These are phyloP conservation scores for Gallinago nigripennis DNA, from an alignment of 2,797 vertebrate species.

Conservation along the genomic window DNA sequence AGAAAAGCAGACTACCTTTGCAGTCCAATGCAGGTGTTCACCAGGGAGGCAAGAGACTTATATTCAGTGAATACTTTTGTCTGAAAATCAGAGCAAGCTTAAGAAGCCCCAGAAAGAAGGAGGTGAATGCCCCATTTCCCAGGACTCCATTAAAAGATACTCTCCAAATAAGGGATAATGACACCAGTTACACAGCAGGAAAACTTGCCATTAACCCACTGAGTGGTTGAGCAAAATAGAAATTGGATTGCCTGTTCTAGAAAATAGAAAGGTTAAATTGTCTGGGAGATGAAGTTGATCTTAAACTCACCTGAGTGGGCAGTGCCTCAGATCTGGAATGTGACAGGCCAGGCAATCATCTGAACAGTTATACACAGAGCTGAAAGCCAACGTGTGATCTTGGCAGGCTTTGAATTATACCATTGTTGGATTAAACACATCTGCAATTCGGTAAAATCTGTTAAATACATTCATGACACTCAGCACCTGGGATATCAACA, in stretches of 20 bases:
- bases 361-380: not conserved
- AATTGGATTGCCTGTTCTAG: not conserved
- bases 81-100: not conserved
- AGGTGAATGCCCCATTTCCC: not conserved
- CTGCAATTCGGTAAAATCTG: not conserved
- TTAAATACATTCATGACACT: not conserved
- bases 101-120: not conserved
- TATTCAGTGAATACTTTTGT: not conserved
- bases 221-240: not conserved
- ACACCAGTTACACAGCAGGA: not conserved
- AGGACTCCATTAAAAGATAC: not conserved
- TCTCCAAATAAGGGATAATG: not conserved
- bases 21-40: not conserved
- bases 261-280: constrained; percentile 33
- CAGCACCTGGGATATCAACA: not conserved
- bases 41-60: not conserved
- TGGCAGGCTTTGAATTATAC: not conserved
- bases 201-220: not conserved
- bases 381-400: not conserved
- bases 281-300: not conserved
- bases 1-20: not conserved
- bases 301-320: constrained; percentile 1
- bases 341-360: not conserved
- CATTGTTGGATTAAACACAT: not conserved
- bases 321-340: not conserved